These are phyloP conservation scores for Aspiorhynchus laticeps DNA, from an alignment of 2,113 vertebrate species.

Conservation along the genomic window DNA sequence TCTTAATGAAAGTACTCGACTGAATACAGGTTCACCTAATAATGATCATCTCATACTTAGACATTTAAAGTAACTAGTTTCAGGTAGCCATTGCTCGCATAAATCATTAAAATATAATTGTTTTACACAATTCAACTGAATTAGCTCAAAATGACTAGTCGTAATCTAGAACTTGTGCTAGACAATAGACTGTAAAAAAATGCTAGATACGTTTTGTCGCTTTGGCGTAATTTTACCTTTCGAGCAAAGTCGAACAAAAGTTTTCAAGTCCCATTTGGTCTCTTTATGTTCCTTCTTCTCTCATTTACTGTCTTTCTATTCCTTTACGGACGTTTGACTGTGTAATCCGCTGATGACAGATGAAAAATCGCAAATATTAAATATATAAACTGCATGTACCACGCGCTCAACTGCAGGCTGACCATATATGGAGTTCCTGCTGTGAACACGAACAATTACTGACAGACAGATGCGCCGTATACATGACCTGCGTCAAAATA, in stretches of 20 bases:
- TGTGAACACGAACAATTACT: background rate
- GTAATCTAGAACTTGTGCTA: too few species aligned
- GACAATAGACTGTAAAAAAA: too few species aligned
- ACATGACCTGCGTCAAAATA: background rate
- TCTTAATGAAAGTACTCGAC: background rate
- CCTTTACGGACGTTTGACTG: background rate
- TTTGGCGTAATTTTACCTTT: background rate
- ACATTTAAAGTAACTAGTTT: background rate
- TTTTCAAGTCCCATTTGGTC: background rate
- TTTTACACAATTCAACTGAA: background rate
- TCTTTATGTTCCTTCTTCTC: background rate
- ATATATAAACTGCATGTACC: background rate
- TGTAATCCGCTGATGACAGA: background rate
- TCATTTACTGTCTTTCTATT: background rate
- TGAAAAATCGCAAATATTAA: background rate
- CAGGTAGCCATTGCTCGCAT: background rate
- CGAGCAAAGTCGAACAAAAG: background rate
- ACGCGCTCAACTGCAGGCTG: background rate
- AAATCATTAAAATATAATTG: background rate
- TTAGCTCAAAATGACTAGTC: background rate
- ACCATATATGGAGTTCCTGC: background rate
- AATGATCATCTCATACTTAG: background rate
- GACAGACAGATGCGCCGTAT: background rate
- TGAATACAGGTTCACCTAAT: background rate
- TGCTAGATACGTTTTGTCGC: background rate